phyloP scores from a whole-genome alignment of 2,113 vertebrate genomes.

The Oncorhynchus mykiss region DNA sequence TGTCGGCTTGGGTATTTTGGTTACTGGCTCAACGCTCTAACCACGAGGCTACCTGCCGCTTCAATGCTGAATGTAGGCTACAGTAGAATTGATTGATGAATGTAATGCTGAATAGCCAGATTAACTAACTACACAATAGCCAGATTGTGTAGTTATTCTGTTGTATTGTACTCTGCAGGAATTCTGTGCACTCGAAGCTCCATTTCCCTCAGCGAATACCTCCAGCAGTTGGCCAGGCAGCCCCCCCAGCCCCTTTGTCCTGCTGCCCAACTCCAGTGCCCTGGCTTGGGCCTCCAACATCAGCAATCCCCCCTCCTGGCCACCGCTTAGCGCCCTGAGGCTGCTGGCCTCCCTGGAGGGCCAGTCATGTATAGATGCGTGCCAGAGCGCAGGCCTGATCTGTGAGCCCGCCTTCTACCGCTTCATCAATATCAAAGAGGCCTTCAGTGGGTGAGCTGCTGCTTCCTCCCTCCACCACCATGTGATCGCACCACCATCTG shows the following conservation, averaged over 20 bases:
- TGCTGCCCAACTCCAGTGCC: constrained; percentile 79
- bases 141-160: not conserved
- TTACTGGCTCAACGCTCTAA: too few species aligned
- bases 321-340: constrained; percentile 79
- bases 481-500: too few species aligned
- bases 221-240: constrained; percentile 65
- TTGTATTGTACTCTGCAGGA: constrained; percentile 71
- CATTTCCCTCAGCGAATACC: constrained; percentile 63
- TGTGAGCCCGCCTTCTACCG: constrained; percentile 92
- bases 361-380: constrained; percentile 83
- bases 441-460: constrained; percentile 84
- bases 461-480: not conserved
- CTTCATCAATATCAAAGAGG: constrained; percentile 87
- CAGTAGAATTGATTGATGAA: too few species aligned
- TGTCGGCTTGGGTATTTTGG: too few species aligned
- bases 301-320: constrained; percentile 76
- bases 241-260: constrained; percentile 67
- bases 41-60: too few species aligned
- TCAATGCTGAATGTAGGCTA: too few species aligned
- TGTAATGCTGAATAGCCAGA: too few species aligned
- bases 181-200: constrained; percentile 76
- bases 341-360: constrained; percentile 77
- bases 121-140: too few species aligned
- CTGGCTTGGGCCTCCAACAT: constrained; percentile 78
- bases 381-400: constrained; percentile 78